These are phyloP conservation scores for Carassius carassius DNA, from an alignment of 2,113 vertebrate species.

Conservation along the genomic window DNA sequence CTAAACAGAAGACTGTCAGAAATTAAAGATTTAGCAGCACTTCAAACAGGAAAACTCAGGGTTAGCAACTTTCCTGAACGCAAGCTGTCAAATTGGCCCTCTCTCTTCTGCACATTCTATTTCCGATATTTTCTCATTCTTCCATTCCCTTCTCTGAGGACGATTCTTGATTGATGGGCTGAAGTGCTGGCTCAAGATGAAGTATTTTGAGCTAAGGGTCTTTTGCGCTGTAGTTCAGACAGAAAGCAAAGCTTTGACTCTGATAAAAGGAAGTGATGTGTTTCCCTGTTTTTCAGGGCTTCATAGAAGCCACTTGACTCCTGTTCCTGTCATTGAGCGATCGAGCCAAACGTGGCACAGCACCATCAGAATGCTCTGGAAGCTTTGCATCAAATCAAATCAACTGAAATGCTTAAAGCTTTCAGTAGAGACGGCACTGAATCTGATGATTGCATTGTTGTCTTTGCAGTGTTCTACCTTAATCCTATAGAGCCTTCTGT, in stretches of 20 bases:
- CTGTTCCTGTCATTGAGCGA: conserved; percentile 27
- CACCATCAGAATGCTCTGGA: neutral
- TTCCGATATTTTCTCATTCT: conserved; percentile 17
- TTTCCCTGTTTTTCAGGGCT: conserved; percentile 21
- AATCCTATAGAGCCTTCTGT: neutral
- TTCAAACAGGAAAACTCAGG: neutral
- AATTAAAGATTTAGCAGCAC: neutral
- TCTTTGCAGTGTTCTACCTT: neutral
- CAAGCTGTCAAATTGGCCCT: neutral
- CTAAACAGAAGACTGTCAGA: conserved; percentile 9
- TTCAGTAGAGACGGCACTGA: neutral
- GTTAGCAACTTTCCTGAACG: conserved; percentile 1
- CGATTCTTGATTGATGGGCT: conserved; percentile 18
- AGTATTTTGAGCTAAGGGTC: conserved; percentile 18
- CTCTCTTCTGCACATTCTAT: conserved; percentile 4
- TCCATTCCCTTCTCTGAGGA: conserved; percentile 18
- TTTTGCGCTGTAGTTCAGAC: conserved; percentile 26
- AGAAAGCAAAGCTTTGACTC: conserved; percentile 28
- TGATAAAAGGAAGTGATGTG: conserved; percentile 19
- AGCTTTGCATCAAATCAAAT: conserved; percentile 17
- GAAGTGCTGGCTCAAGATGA: conserved; percentile 22
- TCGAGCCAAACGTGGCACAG: neutral
- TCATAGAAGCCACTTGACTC: conserved; percentile 18
- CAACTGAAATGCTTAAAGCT: neutral
- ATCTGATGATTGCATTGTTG: neutral